Evolutionary conservation across 2,113 vertebrate genomes (phyloP), one percentile per base, ranked within the genome.

Genomic region (Alexandromys fortis): DNA sequence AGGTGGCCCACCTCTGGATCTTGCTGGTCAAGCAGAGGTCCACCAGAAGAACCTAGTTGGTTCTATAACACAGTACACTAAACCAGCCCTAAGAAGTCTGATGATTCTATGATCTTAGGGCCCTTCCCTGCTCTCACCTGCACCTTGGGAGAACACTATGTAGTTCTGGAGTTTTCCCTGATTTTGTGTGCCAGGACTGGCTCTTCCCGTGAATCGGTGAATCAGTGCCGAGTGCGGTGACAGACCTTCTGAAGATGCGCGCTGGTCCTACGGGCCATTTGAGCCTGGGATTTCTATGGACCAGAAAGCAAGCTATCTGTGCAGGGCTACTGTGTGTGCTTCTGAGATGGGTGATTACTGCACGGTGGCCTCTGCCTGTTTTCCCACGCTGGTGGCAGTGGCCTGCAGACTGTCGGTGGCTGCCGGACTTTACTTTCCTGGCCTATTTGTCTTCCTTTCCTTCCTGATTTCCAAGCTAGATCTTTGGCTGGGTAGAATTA

Each of bases 401-500:
- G 61, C 55, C 13, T 30, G 4, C 67, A 76, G 85, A 22, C 55
- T 24, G 9, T 49, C 49, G 19, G 47, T 5, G 28, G 35, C 82
- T 61, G 42, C 58, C 24, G 0, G 16, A 7, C 85, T 86, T 52
- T 67, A 67, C 28, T 77, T 65, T 58, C 22, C 77, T 47, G 22
- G 12, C 45, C 67, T 24, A 5, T 4, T 49, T 4, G 11, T 78
- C 75, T 47, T 73, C 86, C 63, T 93, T 81, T 81, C 38, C 75
- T 73, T 95, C 75, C 55, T 92, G 67, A 49, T 89, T 93, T 90
- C 63, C 22, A 83, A 13, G 70, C 91, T 38, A 76, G 47, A 38
- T 72, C 79, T 95, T 94, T 92, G 91, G 91, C 97, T 97, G 97
- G 86, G 94, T 89, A 94, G 92, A 95, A 97, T 98, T 96, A 97